phyloP scores from a whole-genome alignment of 2,113 vertebrate species.

The Xiphophorus maculatus region DNA sequence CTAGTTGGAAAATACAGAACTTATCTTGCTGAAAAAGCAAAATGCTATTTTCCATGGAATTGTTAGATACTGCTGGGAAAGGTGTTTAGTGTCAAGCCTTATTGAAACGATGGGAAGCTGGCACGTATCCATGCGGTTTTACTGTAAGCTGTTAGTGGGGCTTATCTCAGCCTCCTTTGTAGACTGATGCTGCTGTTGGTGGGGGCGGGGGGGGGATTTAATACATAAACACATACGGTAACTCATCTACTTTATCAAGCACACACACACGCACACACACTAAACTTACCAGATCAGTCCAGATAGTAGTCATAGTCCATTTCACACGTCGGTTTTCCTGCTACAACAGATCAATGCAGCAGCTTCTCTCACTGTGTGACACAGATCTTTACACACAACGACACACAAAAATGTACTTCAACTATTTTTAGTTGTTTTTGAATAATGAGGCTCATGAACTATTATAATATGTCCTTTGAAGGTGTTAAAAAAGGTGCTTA shows the following conservation, averaged over 20 bases:
- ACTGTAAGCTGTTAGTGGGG: slow-evolving; percentile 18
- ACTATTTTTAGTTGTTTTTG: no score
- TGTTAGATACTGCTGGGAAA: not conserved
- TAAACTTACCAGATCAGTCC: not conserved
- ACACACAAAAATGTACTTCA: no score
- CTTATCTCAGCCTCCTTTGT: slow-evolving; percentile 49
- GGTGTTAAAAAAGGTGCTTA: no score
- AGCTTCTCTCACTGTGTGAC: not conserved
- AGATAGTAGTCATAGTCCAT: slow-evolving; percentile 1
- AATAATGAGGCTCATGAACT: no score
- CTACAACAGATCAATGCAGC: not conserved
- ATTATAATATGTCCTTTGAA: no score
- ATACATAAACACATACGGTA: slow-evolving; percentile 29
- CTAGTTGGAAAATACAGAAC: not conserved
- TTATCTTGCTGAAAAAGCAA: not conserved
- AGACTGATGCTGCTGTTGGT: slow-evolving; percentile 44
- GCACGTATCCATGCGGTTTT: slow-evolving; percentile 36
- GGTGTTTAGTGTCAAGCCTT: not conserved
- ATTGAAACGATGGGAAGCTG: slow-evolving; percentile 6
- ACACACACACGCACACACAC: not conserved
- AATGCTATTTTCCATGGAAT: not conserved
- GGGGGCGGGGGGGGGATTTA: slow-evolving; percentile 2
- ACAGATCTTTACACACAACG: no score
- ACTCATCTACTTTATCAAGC: slow-evolving; percentile 2
- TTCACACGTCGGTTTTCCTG: not conserved